Evolutionary conservation across 35 echinoderm and acorn worm species (phyloP).

Genomic region (Holothuria glaberrima): DNA sequence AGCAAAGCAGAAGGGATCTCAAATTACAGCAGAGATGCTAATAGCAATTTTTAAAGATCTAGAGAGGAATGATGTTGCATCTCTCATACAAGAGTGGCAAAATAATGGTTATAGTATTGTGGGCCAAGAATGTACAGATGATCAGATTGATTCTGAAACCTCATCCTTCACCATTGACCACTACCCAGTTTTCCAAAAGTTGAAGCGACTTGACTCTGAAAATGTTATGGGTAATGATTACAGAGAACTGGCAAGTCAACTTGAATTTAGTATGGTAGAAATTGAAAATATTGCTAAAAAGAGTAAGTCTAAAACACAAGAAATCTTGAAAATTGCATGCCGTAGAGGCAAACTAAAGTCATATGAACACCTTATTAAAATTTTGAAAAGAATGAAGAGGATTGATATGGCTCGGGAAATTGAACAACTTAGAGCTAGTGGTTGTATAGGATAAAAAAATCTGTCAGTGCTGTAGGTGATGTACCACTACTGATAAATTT

Average conservation of each 20-base stretch:
- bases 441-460: background rate
- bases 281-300: background rate
- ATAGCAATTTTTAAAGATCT: background rate
- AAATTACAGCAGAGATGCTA: background rate
- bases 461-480: background rate
- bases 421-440: background rate
- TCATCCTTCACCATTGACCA: background rate
- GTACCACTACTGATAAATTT: no score
- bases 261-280: background rate
- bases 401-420: background rate
- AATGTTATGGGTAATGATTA: slow-evolving; percentile 14
- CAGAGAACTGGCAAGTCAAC: background rate
- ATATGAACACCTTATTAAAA: background rate
- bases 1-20: background rate
- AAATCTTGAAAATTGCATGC: background rate
- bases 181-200: background rate
- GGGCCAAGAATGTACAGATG: background rate
- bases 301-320: background rate
- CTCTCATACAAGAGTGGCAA: background rate
- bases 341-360: background rate
- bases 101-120: no score
- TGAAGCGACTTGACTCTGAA: background rate
- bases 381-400: background rate
- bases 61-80: background rate
- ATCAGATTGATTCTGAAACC: background rate